Conservation (phyloP, 2,113 vertebrate genomes). For the Bufo gargarizans region DNA sequence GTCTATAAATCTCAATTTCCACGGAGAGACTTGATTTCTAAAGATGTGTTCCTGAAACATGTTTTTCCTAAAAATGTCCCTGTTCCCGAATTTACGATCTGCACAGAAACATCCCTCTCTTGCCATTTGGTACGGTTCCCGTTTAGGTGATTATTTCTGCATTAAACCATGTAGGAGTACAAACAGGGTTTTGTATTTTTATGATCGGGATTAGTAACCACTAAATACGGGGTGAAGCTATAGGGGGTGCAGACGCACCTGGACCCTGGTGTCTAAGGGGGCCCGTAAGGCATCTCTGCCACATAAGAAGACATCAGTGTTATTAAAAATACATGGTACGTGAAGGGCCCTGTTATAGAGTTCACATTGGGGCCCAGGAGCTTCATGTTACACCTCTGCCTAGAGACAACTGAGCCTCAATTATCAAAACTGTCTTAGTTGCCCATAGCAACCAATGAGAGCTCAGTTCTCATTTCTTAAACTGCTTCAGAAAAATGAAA, state of each 20-base stretch:
- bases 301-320: background rate
- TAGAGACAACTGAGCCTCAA: background rate
- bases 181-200: background rate
- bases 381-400: background rate
- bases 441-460: no score
- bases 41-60: background rate
- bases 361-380: background rate
- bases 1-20: background rate
- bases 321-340: background rate
- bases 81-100: constrained; percentile 2
- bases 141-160: background rate
- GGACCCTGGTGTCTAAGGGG: background rate
- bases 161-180: background rate
- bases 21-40: background rate
- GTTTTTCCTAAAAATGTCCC: background rate
- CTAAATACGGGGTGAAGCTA: background rate
- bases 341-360: background rate
- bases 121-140: background rate
- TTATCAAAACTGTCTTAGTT: no score
- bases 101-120: background rate
- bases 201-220: background rate
- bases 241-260: background rate
- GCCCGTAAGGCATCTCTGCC: background rate
- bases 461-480: no score
- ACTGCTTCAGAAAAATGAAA: no score